Conservation (phyloP, 2,888 invertebrate species). For the Loripinus fragilis region DNA sequence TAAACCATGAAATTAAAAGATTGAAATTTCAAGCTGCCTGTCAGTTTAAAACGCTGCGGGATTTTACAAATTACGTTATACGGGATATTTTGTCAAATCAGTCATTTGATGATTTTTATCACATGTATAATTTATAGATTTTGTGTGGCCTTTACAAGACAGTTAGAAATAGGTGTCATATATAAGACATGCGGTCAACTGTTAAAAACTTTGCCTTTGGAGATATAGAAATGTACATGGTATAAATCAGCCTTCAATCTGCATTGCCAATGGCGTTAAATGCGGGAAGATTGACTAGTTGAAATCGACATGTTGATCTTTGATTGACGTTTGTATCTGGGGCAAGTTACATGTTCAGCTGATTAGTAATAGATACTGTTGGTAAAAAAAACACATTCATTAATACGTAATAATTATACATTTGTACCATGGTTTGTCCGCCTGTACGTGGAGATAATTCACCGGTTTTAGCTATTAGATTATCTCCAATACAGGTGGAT, state of each 20-base stretch:
- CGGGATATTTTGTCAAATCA: background rate
- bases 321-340: conserved; percentile 5
- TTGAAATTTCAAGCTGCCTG: background rate
- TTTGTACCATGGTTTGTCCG: too few relatives aligned
- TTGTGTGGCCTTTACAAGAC: background rate
- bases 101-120: background rate
- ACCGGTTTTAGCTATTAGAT: too few relatives aligned
- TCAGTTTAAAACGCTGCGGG: background rate
- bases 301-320: background rate
- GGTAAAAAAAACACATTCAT: too few relatives aligned
- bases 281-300: background rate
- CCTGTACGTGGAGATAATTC: too few relatives aligned
- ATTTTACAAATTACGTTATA: background rate
- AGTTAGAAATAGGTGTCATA: conserved; percentile 11
- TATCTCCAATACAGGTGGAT: too few relatives aligned
- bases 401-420: too few relatives aligned
- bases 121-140: conserved; percentile 8
- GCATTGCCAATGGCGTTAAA: background rate
- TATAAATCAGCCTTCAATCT: background rate
- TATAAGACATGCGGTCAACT: conserved; percentile 3
- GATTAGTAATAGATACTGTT: too few relatives aligned
- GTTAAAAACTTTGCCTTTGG: background rate
- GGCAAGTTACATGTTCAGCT: too few relatives aligned
- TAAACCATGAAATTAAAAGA: conserved; percentile 2
- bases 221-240: conserved; percentile 6